A percentile compares a stretch with the other conserved stretches of the same genome.
Conservation (phyloP, 2,888 invertebrate species). For the Griposia aprilina region DNA sequence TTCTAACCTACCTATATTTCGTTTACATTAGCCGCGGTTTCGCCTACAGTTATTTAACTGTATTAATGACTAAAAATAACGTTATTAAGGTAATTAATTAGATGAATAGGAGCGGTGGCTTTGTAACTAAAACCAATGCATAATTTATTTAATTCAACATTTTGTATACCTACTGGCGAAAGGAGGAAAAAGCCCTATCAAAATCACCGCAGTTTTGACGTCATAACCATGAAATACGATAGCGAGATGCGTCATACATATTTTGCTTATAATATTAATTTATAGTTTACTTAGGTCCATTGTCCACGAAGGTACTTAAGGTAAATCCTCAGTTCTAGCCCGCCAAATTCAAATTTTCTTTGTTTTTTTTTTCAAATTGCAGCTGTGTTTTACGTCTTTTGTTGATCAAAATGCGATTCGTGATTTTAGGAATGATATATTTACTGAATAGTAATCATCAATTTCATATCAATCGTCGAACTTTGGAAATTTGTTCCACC, state of each 20-base stretch:
- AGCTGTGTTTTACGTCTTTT: no score
- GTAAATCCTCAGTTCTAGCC: no score
- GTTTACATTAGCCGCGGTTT: slow-evolving; percentile 7
- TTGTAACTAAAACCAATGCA: neutral
- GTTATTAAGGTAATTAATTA: slow-evolving; percentile 5
- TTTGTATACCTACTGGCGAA: neutral
- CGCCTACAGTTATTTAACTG: neutral
- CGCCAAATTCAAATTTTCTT: no score
- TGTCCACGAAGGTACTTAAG: neutral
- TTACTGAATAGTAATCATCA: no score
- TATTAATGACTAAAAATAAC: slow-evolving; percentile 1
- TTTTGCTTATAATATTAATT: neutral
- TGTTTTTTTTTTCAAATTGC: no score
- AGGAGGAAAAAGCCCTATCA: slow-evolving; percentile 4
- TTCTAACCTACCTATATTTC: neutral
- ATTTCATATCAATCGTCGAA: no score
- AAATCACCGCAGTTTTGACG: neutral
- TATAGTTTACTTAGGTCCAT: neutral
- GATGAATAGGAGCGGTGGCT: neutral
- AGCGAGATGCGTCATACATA: neutral
- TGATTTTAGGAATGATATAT: no score
- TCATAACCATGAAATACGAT: neutral
- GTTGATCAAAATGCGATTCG: no score
- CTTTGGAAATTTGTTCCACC: no score
- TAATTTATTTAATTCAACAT: slow-evolving; percentile 3